These are phyloP conservation scores for Arctopsyche grandis DNA, from an alignment of 1,140 invertebrate genomes.

Conservation along the genomic window DNA sequence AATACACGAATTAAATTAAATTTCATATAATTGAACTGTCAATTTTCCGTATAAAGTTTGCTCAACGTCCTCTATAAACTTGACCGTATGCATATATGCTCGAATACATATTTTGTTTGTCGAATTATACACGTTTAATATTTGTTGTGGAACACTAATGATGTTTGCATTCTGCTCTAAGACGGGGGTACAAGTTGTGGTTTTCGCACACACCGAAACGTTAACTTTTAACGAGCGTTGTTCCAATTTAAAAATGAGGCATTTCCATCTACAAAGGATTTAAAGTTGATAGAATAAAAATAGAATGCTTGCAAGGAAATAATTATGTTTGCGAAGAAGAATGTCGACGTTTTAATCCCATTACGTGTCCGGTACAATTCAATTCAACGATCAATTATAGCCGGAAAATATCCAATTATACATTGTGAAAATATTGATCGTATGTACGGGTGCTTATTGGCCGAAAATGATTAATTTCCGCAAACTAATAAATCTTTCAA, in stretches of 20 bases:
- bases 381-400: too few relatives aligned
- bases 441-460: too few relatives aligned
- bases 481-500: slow-evolving; percentile 17
- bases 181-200: not conserved
- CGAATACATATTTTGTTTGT: too few relatives aligned
- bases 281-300: not conserved
- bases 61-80: slow-evolving; percentile 3
- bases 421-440: too few relatives aligned
- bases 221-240: not conserved
- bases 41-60: too few relatives aligned
- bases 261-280: not conserved
- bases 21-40: too few relatives aligned
- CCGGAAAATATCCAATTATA: too few relatives aligned
- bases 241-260: not conserved
- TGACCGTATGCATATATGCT: not conserved
- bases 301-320: not conserved
- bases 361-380: not conserved
- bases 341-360: not conserved
- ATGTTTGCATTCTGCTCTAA: slow-evolving; percentile 28
- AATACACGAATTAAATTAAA: too few relatives aligned
- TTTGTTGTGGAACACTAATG: slow-evolving; percentile 10
- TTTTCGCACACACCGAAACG: not conserved
- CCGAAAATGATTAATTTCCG: not conserved
- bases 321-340: not conserved
- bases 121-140: slow-evolving; percentile 31